Evolutionary conservation across 2,113 vertebrate species (phyloP), one percentile per base, ranked within the genome.

Genomic region (Jacana jacana): DNA sequence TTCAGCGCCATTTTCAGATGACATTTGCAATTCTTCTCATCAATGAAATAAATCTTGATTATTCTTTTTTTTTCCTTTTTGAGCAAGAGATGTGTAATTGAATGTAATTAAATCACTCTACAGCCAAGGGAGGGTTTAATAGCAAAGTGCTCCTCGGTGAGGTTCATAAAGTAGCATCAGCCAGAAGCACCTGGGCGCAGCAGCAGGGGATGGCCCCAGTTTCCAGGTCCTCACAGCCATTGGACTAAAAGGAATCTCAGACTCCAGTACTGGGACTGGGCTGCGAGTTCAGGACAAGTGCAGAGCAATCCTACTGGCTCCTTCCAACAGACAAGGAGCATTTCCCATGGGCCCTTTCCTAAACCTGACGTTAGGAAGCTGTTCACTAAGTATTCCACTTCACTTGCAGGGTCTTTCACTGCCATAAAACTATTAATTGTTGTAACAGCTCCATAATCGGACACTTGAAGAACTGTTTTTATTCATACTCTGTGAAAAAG

Each of bases 101-200:
- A 91, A 68, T 46, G 44, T 79, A 92, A 95, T 96, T 95, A 95
- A 96, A 91, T 86, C 57, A 81, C 61, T 85, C 89, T 61, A 52
- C 77, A 91, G 61, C 46, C 70, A 76, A 79, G 73, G 79, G 57
- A 79, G 52, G 49, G 68, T 95, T 76, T 72, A 88, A 51, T 9
- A 91, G 48, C 28, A 28, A 80, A 78, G 42, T 48, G 49, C 17
- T 92, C 69, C 57, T 92, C 44, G 82, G 72, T 64, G 82, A 84
- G 77, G 82, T 88, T 88, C 69, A n/a, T 61, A 10, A 71, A 92
- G 31, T 1, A 68, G 11, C 2, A 2, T 22, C 19, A 37, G 49
- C 27, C 65, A 57, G 81, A 91, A 68, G 25, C n/a, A 55, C 1
- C 3, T 8, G 46, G 75, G 81, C 17, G 37, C 77, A 51, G 55